A percentile compares a stretch with the other conserved stretches of the same genome.
These are phyloP conservation scores for Galleria mellonella DNA, from an alignment of 1,140 invertebrate genomes.

Conservation along the genomic window DNA sequence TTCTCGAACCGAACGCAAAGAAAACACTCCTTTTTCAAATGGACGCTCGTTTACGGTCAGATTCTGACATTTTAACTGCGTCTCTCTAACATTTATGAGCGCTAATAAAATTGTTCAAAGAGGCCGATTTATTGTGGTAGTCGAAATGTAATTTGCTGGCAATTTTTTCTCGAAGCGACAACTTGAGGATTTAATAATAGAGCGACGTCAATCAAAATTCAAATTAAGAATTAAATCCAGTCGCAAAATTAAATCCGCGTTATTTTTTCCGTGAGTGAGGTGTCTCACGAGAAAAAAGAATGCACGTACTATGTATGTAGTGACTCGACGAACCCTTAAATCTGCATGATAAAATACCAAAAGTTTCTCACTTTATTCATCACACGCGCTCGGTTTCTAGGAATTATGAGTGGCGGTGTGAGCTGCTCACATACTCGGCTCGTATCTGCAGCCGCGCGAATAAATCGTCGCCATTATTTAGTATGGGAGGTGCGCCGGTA, in stretches of 20 bases:
- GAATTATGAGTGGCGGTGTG: slow-evolving; percentile 48
- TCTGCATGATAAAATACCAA: slow-evolving; percentile 65
- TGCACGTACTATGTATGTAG: slow-evolving; percentile 3
- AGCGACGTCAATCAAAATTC: slow-evolving; percentile 30
- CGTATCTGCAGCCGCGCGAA: slow-evolving; percentile 55
- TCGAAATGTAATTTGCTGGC: slow-evolving; percentile 28
- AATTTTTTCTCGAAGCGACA: slow-evolving; percentile 14
- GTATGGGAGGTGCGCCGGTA: slow-evolving; percentile 48
- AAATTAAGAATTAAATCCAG: slow-evolving; percentile 22
- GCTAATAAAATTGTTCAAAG: slow-evolving; percentile 59
- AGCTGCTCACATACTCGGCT: slow-evolving; percentile 40
- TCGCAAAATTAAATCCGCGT: slow-evolving; percentile 2
- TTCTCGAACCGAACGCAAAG: slow-evolving; percentile 25
- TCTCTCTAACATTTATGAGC: slow-evolving; percentile 53
- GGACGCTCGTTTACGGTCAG: slow-evolving; percentile 54
- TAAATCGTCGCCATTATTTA: slow-evolving; percentile 61
- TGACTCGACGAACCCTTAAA: slow-evolving; percentile 50
- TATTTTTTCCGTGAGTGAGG: too few species aligned
- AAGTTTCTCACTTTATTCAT: slow-evolving; percentile 63
- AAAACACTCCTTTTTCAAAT: slow-evolving; percentile 65
- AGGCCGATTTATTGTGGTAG: slow-evolving; percentile 42
- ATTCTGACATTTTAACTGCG: slow-evolving; percentile 65
- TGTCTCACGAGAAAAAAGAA: too few species aligned
- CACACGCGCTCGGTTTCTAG: slow-evolving; percentile 63
- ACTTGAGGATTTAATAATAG: slow-evolving; percentile 21